Conservation (phyloP, 1,140 invertebrate genomes). For the Drosophila setifemur region DNA sequence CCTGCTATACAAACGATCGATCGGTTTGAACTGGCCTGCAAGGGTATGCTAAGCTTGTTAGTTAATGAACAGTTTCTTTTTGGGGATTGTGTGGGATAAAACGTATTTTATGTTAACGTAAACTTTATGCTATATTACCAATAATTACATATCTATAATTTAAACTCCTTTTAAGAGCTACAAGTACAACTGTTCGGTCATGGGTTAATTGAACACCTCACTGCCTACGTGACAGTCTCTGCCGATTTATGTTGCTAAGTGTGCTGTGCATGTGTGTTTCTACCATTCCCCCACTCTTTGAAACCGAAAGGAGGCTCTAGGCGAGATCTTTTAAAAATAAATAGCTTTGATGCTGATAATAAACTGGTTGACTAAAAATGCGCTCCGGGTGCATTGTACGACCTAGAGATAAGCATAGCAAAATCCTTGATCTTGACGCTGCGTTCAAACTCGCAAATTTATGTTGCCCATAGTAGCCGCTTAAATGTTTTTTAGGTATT, state of each 20-base stretch:
- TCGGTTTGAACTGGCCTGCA: no score
- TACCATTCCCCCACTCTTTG: constrained; percentile 43
- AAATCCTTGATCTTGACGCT: constrained; percentile 76
- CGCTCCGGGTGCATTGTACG: constrained; percentile 72
- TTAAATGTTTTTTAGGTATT: constrained; percentile 13
- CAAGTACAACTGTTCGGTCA: background rate
- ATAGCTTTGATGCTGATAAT: constrained; percentile 53
- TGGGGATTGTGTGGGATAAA: no score
- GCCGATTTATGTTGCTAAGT: constrained; percentile 24
- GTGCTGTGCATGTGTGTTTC: background rate
- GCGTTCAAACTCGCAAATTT: constrained; percentile 69
- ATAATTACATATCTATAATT: no score
- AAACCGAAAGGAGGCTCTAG: constrained; percentile 36
- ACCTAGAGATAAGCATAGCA: constrained; percentile 54
- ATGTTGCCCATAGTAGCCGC: constrained; percentile 43
- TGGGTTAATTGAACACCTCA: constrained; percentile 13
- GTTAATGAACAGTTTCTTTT: no score
- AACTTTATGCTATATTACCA: no score
- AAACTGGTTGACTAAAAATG: constrained; percentile 77
- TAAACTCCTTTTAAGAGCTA: background rate
- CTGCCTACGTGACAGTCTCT: constrained; percentile 23
- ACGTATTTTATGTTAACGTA: no score
- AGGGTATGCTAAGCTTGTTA: no score
- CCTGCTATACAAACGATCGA: no score
- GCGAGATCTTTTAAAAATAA: constrained; percentile 33